A percentile compares a stretch with the other conserved stretches of the same genome.
Conservation (phyloP, 2,888 invertebrate species). For the Caenorhabditis doughertyi region DNA sequence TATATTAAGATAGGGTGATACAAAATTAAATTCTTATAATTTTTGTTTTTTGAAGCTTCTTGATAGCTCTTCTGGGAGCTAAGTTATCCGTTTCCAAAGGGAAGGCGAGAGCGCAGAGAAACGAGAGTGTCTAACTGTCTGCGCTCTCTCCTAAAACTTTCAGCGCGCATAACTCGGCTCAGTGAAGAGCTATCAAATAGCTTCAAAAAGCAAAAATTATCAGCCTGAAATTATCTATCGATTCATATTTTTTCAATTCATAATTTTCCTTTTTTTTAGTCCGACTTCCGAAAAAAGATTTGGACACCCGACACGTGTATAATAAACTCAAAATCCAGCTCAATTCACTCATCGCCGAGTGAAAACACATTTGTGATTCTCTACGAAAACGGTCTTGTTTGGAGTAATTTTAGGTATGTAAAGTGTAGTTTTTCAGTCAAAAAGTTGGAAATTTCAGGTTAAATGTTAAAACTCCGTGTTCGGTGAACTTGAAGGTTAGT, state of each 20-base stretch:
- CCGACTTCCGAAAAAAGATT: slow-evolving; percentile 81
- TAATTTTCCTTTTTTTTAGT: slow-evolving; percentile 50
- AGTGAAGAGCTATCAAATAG: too few species aligned
- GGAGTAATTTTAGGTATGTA: slow-evolving; percentile 81
- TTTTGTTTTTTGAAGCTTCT: background rate
- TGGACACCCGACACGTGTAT: slow-evolving; percentile 83
- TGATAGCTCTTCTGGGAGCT: too few species aligned
- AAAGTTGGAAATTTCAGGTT: slow-evolving; percentile 69
- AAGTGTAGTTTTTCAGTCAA: slow-evolving; percentile 5
- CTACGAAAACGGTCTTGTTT: slow-evolving; percentile 82
- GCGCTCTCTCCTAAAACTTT: too few species aligned
- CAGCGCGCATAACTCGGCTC: too few species aligned
- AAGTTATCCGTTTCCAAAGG: too few species aligned
- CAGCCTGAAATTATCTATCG: too few species aligned
- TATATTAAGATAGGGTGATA: too few species aligned
- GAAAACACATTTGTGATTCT: slow-evolving; percentile 83
- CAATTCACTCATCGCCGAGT: slow-evolving; percentile 81
- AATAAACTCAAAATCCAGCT: slow-evolving; percentile 78
- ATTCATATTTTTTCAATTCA: too few species aligned
- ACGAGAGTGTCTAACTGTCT: too few species aligned
- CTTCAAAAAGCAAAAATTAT: background rate
- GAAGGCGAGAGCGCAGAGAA: too few species aligned
- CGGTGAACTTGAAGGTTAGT: slow-evolving; percentile 75
- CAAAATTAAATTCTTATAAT: background rate
- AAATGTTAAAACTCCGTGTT: slow-evolving; percentile 82